phyloP scores from a whole-genome alignment of 1,140 invertebrate genomes.

The Saccostrea cuccullata region DNA sequence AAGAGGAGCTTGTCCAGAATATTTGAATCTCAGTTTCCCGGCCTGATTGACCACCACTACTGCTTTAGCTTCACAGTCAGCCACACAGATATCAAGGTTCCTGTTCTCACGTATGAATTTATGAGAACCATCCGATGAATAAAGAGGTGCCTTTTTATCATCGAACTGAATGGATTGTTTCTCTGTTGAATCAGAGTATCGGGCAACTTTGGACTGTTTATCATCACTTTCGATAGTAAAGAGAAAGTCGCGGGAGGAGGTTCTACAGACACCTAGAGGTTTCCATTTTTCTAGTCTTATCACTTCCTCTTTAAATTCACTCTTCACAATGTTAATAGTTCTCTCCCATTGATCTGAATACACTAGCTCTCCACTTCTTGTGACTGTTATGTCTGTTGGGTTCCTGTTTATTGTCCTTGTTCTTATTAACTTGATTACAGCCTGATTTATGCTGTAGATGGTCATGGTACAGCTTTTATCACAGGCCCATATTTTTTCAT shows the following conservation, averaged over 20 bases:
- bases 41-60: neutral
- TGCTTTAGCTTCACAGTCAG: neutral
- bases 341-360: neutral
- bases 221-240: neutral
- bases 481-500: neutral
- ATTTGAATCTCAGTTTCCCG: neutral
- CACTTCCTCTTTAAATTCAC: neutral
- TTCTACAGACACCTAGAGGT: neutral
- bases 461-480: neutral
- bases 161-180: neutral
- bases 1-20: neutral
- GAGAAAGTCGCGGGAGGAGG: neutral
- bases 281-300: neutral
- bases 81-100: slow-evolving; percentile 6
- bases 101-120: neutral
- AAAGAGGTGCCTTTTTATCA: neutral
- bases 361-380: neutral
- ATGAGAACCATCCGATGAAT: neutral
- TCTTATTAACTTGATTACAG: neutral
- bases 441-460: neutral
- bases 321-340: neutral
- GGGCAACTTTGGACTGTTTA: neutral
- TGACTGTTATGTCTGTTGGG: neutral
- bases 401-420: neutral
- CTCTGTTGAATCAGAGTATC: neutral